Evolutionary conservation across 2,797 vertebrate genomes (phyloP), one percentile per base, ranked within the genome.

Genomic region (Vespertilio murinus): DNA sequence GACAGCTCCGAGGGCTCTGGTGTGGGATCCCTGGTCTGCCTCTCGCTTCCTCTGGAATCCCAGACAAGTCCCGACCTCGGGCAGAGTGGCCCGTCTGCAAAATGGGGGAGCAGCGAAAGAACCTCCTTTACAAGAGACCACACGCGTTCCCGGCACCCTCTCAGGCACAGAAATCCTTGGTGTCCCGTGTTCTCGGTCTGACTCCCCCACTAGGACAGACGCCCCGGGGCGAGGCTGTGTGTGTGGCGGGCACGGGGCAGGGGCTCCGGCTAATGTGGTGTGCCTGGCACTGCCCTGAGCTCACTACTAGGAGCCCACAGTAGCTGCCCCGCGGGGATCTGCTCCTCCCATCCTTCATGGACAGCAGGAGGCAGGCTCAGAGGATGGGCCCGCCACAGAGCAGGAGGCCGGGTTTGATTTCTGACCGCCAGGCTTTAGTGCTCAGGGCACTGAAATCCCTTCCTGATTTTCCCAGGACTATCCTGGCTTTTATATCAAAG

Each of bases 211-310:
- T 28, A n/a, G 80, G 25, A 69, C 7, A 7, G 54, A 11, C 18
- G n/a, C 22, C 20, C 59, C 28, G 49, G 56, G 73, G 5, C 25
- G 56, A 81, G 61, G 6, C 61, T 65, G 49, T 38, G 45, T 25
- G 38, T 2, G 6, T 0, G 2, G 38, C 2, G 1, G 10, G 30
- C 28, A 5, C 0, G 0, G 35, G 47, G 30, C 45, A 56, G 33
- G 45, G 13, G 38, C 23, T 45, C 38, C 8, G 1, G 17, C 38
- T 56, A 3, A 64, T 28, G 30, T 23, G 52, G 0, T 8, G 45
- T 8, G 17, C 28, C 77, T 35, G 40, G 35, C 70, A 0, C 28
- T 7, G 14, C 18, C 25, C 35, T 40, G 56, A 20, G 33, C 67
- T 38, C 78, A 22, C 6, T 12, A 3, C 18, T 10, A 61, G 0